Percentiles rank a stretch among this genome's conserved stretches.
Conservation (phyloP, 2,797 vertebrate species). For the Lepidocolaptes lacrymiger region DNA sequence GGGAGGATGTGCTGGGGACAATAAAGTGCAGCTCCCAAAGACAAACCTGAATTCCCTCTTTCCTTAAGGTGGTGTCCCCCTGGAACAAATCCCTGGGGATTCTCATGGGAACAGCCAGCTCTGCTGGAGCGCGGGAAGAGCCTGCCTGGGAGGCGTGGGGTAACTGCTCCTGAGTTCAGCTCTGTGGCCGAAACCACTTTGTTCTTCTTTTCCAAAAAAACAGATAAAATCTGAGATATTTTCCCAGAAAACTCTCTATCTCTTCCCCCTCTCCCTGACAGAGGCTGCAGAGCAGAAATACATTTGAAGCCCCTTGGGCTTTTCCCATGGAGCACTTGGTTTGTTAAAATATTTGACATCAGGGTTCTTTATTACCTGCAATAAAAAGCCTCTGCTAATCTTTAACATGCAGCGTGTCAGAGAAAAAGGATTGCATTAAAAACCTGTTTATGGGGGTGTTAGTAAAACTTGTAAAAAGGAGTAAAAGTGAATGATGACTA, state of each 20-base stretch:
- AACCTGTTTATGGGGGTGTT: constrained; percentile 46
- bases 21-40: not conserved
- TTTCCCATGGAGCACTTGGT: constrained; percentile 28
- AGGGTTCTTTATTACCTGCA: constrained; percentile 57
- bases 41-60: not conserved
- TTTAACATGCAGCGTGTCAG: constrained; percentile 48
- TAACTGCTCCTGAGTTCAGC: not conserved
- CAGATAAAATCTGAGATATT: not conserved
- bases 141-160: not conserved
- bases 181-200: not conserved
- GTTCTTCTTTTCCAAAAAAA: not conserved
- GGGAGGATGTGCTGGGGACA: not conserved
- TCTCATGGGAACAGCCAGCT: not conserved
- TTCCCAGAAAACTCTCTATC: constrained; percentile 22
- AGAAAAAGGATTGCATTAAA: constrained; percentile 49
- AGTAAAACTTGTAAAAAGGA: constrained; percentile 38
- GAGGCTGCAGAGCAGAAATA: not conserved
- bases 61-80: accelerated
- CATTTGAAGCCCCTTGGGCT: not conserved
- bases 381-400: constrained; percentile 60
- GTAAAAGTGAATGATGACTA: constrained; percentile 31
- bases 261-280: not conserved
- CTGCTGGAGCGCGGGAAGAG: accelerated
- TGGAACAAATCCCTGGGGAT: not conserved
- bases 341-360: constrained; percentile 56